These are phyloP conservation scores for Mellilla xanthometata DNA, from an alignment of 2,888 invertebrate species.

Conservation along the genomic window DNA sequence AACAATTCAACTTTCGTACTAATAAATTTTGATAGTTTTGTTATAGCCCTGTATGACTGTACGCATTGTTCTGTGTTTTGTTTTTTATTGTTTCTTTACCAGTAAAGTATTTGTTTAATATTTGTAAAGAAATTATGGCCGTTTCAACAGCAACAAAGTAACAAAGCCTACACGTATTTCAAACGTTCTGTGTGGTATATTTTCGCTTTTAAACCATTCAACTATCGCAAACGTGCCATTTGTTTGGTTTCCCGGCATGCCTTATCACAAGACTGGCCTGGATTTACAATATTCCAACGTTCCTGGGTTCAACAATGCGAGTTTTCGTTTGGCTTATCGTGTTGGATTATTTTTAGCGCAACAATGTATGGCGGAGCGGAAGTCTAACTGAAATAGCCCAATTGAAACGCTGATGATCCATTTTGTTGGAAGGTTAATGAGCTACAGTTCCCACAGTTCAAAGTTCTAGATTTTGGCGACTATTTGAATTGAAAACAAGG, in stretches of 20 bases:
- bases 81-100: too few relatives aligned
- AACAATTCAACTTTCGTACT: too few relatives aligned
- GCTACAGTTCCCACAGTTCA: conserved; percentile 6
- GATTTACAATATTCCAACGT: conserved; percentile 25
- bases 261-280: conserved; percentile 51
- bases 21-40: too few relatives aligned
- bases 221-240: conserved; percentile 19
- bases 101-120: too few relatives aligned
- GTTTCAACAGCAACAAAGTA: too few relatives aligned
- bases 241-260: conserved; percentile 47
- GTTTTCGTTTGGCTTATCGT: conserved; percentile 15
- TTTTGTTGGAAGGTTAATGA: conserved; percentile 11
- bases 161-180: too few relatives aligned
- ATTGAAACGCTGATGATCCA: conserved; percentile 11
- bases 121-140: too few relatives aligned
- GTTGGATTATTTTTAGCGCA: conserved; percentile 26
- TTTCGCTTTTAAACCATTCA: background rate
- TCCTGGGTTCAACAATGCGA: conserved; percentile 21
- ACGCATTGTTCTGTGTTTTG: too few relatives aligned
- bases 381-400: conserved; percentile 16
- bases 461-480: conserved; percentile 4
- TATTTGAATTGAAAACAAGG: too few relatives aligned
- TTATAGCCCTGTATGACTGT: too few relatives aligned
- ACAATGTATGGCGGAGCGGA: conserved; percentile 13
- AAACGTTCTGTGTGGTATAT: too few relatives aligned